A percentile compares a stretch with the other conserved stretches of the same genome.
Conservation (phyloP, 2,113 vertebrate genomes). For the Rhinolophus sinicus region DNA sequence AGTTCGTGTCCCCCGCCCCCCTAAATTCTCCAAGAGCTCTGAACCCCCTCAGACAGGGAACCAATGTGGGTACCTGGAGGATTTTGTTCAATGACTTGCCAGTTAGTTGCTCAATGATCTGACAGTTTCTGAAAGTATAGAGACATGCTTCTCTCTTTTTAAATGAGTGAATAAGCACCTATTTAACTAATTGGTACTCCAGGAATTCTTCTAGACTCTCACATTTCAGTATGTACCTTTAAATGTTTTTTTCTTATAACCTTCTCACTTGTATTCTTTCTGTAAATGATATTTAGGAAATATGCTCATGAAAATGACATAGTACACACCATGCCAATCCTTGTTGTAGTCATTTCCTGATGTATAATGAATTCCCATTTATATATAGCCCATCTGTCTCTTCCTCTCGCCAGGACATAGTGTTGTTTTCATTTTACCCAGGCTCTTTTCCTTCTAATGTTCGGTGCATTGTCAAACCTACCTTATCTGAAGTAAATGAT, state of each 20-base stretch:
- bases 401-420: background rate
- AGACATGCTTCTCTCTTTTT: background rate
- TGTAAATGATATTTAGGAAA: constrained; percentile 40
- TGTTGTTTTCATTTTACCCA: constrained; percentile 50
- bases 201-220: background rate
- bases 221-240: background rate
- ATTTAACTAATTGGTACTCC: background rate
- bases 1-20: accelerated
- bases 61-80: background rate
- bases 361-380: constrained; percentile 48
- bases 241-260: background rate
- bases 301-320: background rate
- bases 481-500: constrained; percentile 71
- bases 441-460: constrained; percentile 67
- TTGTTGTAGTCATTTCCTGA: background rate
- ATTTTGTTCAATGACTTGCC: background rate
- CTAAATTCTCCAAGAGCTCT: background rate
- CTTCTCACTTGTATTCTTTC: background rate
- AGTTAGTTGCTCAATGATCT: background rate
- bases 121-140: background rate
- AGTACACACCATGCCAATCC: background rate
- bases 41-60: background rate
- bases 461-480: constrained; percentile 51
- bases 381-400: constrained; percentile 14
- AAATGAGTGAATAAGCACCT: background rate